Conservation (phyloP, 1,140 invertebrate species). For the Drosophila nasuta region DNA sequence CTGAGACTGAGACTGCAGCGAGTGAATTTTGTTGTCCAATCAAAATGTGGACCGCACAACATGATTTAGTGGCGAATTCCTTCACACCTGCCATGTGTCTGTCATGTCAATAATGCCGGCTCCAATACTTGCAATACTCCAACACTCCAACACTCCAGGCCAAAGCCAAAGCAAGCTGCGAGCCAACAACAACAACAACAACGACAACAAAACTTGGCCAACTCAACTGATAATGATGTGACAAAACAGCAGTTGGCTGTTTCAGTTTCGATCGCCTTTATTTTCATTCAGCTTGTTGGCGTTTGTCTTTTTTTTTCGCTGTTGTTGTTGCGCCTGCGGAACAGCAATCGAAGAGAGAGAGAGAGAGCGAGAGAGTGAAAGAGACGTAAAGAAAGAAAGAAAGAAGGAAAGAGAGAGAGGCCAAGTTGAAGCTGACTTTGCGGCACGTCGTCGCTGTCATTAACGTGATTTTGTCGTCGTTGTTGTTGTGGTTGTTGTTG, state of each 20-base stretch:
- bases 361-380: not conserved
- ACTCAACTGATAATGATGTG: conserved; percentile 80
- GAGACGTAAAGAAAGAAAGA: not conserved
- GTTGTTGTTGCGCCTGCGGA: not conserved
- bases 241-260: conserved; percentile 78
- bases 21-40: conserved; percentile 61
- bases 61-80: conserved; percentile 82
- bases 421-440: conserved; percentile 6
- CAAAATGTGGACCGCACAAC: conserved; percentile 70
- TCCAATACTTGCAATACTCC: conserved; percentile 33
- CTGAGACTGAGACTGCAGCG: too few species aligned
- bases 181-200: too few species aligned
- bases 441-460: conserved; percentile 69
- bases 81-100: conserved; percentile 79
- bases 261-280: conserved; percentile 27
- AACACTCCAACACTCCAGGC: too few species aligned
- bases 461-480: conserved; percentile 74
- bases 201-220: conserved; percentile 1
- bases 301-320: conserved; percentile 1
- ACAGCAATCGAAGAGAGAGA: not conserved
- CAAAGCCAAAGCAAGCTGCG: too few species aligned
- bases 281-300: conserved; percentile 4
- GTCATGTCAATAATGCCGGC: conserved; percentile 80
- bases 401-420: conserved; percentile 1
- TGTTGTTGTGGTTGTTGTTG: conserved; percentile 41